These are phyloP conservation scores for Eremophila alpestris DNA, from an alignment of 2,797 vertebrate species.

Conservation along the genomic window DNA sequence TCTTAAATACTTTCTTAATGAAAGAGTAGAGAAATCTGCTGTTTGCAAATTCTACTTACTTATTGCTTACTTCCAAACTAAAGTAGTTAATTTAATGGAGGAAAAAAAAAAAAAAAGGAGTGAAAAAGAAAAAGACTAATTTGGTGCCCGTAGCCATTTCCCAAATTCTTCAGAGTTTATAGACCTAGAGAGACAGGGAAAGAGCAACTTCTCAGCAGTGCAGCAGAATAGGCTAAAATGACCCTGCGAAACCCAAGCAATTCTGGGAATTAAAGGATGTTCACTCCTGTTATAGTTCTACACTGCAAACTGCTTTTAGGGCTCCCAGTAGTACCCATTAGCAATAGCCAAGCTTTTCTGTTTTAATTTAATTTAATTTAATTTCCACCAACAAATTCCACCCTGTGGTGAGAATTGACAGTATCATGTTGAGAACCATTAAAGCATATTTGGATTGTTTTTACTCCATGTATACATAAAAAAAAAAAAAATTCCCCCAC, in stretches of 20 bases:
- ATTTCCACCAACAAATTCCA: conserved; percentile 59
- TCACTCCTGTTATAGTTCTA: conserved; percentile 14
- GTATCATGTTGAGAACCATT: conserved; percentile 57
- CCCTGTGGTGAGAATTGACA: conserved; percentile 61
- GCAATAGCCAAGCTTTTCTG: conserved; percentile 43
- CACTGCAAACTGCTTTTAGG: conserved; percentile 40
- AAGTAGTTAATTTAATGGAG: conserved; percentile 4
- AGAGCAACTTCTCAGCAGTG: conserved; percentile 16
- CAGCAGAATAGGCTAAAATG: background rate
- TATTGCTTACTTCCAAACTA: background rate
- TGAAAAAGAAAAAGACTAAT: background rate
- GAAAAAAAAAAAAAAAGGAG: fast-evolving
- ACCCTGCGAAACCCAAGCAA: conserved; percentile 8
- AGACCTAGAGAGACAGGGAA: conserved; percentile 26
- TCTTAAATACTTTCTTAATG: conserved; percentile 6
- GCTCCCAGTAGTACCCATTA: conserved; percentile 54
- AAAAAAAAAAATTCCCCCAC: background rate
- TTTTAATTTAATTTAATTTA: conserved; percentile 61
- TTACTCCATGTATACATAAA: background rate
- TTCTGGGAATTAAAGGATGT: conserved; percentile 43
- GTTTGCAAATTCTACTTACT: conserved; percentile 9
- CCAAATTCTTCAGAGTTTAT: conserved; percentile 39
- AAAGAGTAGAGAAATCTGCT: conserved; percentile 5
- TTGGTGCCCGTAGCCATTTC: background rate
- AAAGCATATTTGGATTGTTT: conserved; percentile 48